Evolutionary conservation across 2,113 vertebrate species (phyloP).

Genomic region (Thamnophis sirtalis): DNA sequence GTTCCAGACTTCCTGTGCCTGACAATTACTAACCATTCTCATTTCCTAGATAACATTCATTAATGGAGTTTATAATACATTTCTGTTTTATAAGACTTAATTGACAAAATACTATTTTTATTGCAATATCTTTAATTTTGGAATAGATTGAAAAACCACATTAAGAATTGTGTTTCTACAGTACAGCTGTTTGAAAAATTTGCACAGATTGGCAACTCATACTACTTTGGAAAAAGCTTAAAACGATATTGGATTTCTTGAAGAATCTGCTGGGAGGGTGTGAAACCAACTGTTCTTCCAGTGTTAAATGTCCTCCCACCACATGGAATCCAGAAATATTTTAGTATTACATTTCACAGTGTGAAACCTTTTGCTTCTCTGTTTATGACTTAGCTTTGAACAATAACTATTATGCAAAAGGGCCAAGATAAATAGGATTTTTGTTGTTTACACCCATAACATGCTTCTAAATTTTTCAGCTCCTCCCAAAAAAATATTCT

Average conservation of each 20-base stretch:
- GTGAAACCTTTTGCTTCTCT: constrained; percentile 43
- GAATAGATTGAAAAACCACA: not conserved
- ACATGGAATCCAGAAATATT: constrained; percentile 63
- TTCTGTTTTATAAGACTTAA: not conserved
- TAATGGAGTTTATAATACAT: not conserved
- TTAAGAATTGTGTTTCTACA: not conserved
- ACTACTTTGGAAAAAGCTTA: constrained; percentile 22
- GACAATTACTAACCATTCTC: not conserved
- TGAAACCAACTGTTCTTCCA: constrained; percentile 29
- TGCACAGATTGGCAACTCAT: not conserved
- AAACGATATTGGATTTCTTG: constrained; percentile 39
- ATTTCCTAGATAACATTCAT: not conserved
- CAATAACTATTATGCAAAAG: constrained; percentile 54
- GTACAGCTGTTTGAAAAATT: constrained; percentile 11
- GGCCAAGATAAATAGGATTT: constrained; percentile 49
- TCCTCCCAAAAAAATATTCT: constrained; percentile 47
- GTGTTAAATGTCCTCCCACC: constrained; percentile 54
- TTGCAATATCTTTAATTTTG: not conserved
- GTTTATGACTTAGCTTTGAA: constrained; percentile 50
- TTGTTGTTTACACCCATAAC: constrained; percentile 48
- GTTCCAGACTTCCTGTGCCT: not conserved
- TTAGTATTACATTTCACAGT: constrained; percentile 37
- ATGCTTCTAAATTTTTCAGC: constrained; percentile 45
- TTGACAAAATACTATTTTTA: not conserved
- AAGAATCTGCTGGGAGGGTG: constrained; percentile 40